Percentiles rank a stretch among this genome's conserved stretches.
Conservation (phyloP, 2,888 invertebrate genomes). For the Salticus scenicus region DNA sequence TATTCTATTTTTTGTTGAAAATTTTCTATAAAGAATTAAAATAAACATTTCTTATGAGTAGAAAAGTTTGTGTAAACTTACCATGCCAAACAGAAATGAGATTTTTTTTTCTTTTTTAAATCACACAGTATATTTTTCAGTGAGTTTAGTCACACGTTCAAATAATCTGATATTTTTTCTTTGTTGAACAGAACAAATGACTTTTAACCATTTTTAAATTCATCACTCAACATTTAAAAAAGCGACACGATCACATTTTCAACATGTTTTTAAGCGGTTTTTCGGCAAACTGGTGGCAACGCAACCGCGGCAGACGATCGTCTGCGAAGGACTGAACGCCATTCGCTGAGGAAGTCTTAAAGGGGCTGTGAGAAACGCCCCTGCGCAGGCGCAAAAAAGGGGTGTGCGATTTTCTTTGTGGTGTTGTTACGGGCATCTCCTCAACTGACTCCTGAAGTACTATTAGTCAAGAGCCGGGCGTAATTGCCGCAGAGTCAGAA, state of each 20-base stretch:
- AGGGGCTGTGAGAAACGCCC: conserved; percentile 25
- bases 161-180: too few species aligned
- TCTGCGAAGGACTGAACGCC: conserved; percentile 55
- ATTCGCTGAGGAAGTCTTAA: conserved; percentile 54
- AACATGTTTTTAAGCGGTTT: neutral
- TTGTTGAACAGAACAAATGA: too few species aligned
- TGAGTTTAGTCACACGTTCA: too few species aligned
- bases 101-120: too few species aligned
- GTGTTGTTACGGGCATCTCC: conserved; percentile 8
- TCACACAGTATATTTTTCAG: too few species aligned
- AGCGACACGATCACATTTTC: neutral
- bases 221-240: neutral
- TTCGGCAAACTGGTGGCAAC: conserved; percentile 13
- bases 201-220: neutral
- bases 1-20: too few species aligned
- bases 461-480: conserved; percentile 41
- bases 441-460: neutral
- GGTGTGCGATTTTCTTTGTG: conserved; percentile 25
- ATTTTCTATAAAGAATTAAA: too few species aligned
- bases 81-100: too few species aligned
- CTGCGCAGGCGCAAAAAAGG: conserved; percentile 21
- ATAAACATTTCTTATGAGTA: too few species aligned
- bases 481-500: conserved; percentile 45
- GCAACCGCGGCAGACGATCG: conserved; percentile 36
- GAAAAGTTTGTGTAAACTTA: too few species aligned